Evolutionary conservation across 2,113 vertebrate genomes (phyloP), one percentile per base, ranked within the genome.

Genomic region (Noctilio leporinus): DNA sequence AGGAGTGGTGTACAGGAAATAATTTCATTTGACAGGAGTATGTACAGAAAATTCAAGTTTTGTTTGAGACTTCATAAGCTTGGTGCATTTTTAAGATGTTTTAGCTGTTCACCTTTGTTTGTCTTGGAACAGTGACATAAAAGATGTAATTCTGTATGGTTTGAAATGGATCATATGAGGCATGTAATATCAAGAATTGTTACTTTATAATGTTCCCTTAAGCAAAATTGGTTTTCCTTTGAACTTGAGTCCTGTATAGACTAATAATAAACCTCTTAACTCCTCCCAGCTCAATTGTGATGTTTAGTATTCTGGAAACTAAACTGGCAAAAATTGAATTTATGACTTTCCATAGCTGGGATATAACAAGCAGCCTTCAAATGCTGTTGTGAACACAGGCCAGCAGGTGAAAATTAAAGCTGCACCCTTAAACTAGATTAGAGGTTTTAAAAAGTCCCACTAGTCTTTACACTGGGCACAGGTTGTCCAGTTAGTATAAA

Each of bases 51-150:
- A n/a, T n/a, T n/a, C n/a, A n/a, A n/a, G n/a, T n/a, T n/a, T n/a
- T n/a, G n/a, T n/a, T n/a, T n/a, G n/a, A n/a, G n/a, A n/a, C n/a
- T n/a, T n/a, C n/a, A n/a, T n/a, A n/a, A n/a, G n/a, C n/a, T n/a
- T n/a, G n/a, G n/a, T n/a, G n/a, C n/a, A n/a, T n/a, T n/a, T n/a
- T n/a, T n/a, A n/a, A n/a, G n/a, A n/a, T n/a, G n/a, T n/a, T n/a
- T n/a, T n/a, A n/a, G n/a, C n/a, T n/a, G n/a, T n/a, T n/a, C n/a
- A n/a, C n/a, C n/a, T n/a, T n/a, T n/a, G n/a, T 98, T 98, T 98
- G 98, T 98, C 97, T 98, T 98, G 98, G 98, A 98, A 98, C 98
- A 97, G 97, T 98, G 98, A 97, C 98, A 97, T 97, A n/a, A 98
- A 98, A 98, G 96, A 97, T 98, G 97, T 98, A 97, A 98, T 98